phyloP scores from a whole-genome alignment of 1,140 invertebrate genomes.

The Coptotermes formosanus region DNA sequence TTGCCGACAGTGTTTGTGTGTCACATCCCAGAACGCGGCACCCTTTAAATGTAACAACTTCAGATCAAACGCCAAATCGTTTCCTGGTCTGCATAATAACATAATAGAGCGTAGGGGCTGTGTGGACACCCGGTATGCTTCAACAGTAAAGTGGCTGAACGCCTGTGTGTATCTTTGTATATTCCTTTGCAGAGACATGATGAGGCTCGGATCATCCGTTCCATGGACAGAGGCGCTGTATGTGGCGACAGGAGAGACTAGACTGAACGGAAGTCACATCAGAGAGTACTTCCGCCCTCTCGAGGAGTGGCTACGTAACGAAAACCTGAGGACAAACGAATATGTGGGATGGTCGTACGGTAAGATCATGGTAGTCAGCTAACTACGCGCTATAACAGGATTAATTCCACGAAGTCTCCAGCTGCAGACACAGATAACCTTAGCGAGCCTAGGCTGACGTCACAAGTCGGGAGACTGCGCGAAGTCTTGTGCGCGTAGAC shows the following conservation, averaged over 20 bases:
- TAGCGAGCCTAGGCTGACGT: neutral
- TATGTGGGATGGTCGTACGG: constrained; percentile 80
- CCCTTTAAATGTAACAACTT: too few relatives aligned
- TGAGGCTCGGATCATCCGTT: constrained; percentile 79
- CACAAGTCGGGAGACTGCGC: neutral
- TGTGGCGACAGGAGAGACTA: constrained; percentile 73
- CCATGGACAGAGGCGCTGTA: constrained; percentile 84
- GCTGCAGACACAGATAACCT: too few relatives aligned
- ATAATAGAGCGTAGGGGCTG: too few relatives aligned
- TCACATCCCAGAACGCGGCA: too few relatives aligned
- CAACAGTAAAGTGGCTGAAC: too few relatives aligned
- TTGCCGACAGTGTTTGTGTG: too few relatives aligned
- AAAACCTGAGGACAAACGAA: constrained; percentile 76
- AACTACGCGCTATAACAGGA: too few relatives aligned
- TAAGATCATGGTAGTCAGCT: constrained; percentile 37
- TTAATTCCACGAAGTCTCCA: neutral
- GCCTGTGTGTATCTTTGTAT: neutral
- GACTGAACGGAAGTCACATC: constrained; percentile 79
- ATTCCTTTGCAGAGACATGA: constrained; percentile 62
- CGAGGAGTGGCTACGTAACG: constrained; percentile 81
- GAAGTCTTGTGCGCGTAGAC: too few relatives aligned
- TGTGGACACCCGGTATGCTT: too few relatives aligned
- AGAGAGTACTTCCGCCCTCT: constrained; percentile 90
- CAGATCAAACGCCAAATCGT: too few relatives aligned
- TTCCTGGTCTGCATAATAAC: too few relatives aligned